Conservation (phyloP, 1,140 invertebrate species). For the Chlorops oryzae region DNA sequence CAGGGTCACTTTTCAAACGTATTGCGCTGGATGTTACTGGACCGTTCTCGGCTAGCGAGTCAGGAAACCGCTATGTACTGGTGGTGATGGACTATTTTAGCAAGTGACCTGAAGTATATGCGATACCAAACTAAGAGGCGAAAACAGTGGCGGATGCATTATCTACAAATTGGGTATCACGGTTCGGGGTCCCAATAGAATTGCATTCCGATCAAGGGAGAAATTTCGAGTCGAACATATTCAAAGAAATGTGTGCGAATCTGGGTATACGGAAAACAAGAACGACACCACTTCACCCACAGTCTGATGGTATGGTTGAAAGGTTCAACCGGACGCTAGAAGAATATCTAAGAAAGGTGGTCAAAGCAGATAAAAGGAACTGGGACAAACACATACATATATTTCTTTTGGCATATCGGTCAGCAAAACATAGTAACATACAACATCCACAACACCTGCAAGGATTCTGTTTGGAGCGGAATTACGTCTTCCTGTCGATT, state of each 20-base stretch:
- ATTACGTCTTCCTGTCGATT: too few relatives aligned
- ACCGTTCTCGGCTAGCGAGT: constrained; percentile 20
- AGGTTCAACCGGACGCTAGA: constrained; percentile 28
- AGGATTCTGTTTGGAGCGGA: too few relatives aligned
- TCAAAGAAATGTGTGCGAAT: constrained; percentile 23
- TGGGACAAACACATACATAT: too few relatives aligned
- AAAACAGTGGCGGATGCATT: constrained; percentile 33
- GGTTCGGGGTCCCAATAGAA: constrained; percentile 35
- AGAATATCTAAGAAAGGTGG: too few relatives aligned
- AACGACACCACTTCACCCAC: constrained; percentile 35
- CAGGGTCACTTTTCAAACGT: constrained; percentile 18
- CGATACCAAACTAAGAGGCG: constrained; percentile 41
- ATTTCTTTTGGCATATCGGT: too few relatives aligned
- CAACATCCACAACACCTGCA: too few relatives aligned
- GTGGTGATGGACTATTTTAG: constrained; percentile 40
- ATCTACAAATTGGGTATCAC: constrained; percentile 19
- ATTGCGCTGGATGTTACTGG: constrained; percentile 42
- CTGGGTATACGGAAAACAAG: constrained; percentile 32
- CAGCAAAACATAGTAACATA: too few relatives aligned
- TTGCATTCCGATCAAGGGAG: constrained; percentile 40
- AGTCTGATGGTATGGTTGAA: constrained; percentile 45
- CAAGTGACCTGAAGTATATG: constrained; percentile 40
- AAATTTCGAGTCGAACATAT: constrained; percentile 27
- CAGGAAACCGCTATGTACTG: constrained; percentile 37
- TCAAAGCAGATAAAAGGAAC: too few relatives aligned